phyloP scores from a whole-genome alignment of 2,888 invertebrate genomes.

The Anorthoa munda region DNA sequence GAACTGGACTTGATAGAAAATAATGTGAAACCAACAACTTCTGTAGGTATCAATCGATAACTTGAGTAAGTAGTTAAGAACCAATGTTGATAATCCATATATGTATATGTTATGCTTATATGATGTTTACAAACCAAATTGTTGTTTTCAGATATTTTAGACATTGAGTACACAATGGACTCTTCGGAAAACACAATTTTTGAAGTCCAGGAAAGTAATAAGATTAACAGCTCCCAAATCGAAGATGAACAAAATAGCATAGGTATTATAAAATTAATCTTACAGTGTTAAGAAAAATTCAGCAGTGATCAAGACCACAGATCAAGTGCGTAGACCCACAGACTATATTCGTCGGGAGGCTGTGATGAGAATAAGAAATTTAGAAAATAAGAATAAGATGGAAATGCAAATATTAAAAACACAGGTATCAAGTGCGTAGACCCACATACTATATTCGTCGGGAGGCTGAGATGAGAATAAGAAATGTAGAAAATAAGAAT shows the following conservation, averaged over 20 bases:
- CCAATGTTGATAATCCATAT: no score
- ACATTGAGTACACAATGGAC: neutral
- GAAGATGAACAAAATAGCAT: neutral
- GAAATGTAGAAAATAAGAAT: conserved; percentile 23
- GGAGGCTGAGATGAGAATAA: conserved; percentile 19
- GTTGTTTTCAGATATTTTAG: neutral
- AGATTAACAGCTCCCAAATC: neutral
- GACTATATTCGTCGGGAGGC: conserved; percentile 23
- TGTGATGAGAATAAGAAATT: conserved; percentile 16
- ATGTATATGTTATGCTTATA: no score
- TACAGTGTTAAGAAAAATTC: neutral
- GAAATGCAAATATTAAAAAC: conserved; percentile 26
- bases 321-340: conserved; percentile 9
- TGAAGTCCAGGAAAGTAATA: neutral
- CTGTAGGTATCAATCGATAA: neutral
- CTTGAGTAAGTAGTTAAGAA: conserved; percentile 1
- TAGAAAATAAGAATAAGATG: conserved; percentile 30
- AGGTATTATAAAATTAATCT: neutral
- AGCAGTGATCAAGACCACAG: neutral
- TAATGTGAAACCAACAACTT: neutral
- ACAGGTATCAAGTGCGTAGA: conserved; percentile 2
- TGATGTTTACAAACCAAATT: no score
- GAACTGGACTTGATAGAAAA: neutral
- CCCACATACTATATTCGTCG: conserved; percentile 17
- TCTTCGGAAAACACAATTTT: neutral